Percentiles rank a stretch among this genome's conserved stretches.
Conservation (phyloP, 2,113 vertebrate species). For the Nesogale talazaci region DNA sequence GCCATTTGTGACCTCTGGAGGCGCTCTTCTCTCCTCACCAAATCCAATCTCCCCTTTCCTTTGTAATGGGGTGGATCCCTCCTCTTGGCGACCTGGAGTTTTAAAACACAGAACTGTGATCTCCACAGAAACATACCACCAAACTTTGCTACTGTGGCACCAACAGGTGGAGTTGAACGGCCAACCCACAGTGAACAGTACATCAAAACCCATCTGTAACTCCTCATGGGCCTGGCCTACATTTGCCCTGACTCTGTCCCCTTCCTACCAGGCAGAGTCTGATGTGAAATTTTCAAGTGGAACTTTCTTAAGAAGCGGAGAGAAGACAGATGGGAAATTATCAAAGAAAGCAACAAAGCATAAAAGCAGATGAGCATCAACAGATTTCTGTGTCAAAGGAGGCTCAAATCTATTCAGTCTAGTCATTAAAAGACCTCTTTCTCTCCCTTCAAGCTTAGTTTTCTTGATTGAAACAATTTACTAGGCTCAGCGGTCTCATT, state of each 20-base stretch:
- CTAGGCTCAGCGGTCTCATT: not conserved
- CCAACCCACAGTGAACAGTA: not conserved
- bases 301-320: slow-evolving; percentile 58
- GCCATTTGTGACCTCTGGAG: not conserved
- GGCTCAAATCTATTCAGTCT: slow-evolving; percentile 45
- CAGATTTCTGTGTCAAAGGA: slow-evolving; percentile 52
- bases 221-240: not conserved
- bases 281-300: slow-evolving; percentile 54
- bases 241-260: not conserved
- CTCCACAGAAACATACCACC: not conserved
- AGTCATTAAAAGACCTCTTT: not conserved
- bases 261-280: not conserved
- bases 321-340: slow-evolving; percentile 73
- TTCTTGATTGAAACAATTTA: slow-evolving; percentile 53
- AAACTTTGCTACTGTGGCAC: not conserved
- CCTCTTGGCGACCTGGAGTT: not conserved
- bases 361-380: slow-evolving; percentile 62
- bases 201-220: not conserved
- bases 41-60: not conserved
- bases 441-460: not conserved
- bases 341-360: slow-evolving; percentile 68
- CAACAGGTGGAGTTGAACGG: not conserved
- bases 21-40: not conserved
- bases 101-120: not conserved
- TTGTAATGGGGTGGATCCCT: not conserved